phyloP scores from a whole-genome alignment of 2,113 vertebrate genomes.

The Sturnus vulgaris region DNA sequence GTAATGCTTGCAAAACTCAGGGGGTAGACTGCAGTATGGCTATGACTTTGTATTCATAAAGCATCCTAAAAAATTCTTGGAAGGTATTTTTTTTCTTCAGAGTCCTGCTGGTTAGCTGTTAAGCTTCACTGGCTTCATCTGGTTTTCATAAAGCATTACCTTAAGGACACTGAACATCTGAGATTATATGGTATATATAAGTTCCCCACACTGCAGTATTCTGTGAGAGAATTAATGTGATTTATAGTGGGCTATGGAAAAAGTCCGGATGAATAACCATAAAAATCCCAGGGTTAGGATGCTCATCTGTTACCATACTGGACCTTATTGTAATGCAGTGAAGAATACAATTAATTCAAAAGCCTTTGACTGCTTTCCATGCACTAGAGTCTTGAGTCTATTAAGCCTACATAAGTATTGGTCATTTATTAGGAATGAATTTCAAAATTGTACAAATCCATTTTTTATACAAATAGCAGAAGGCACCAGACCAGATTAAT shows the following conservation, averaged over 20 bases:
- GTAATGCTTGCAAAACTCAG: neutral
- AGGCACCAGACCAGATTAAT: conserved; percentile 44
- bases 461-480: conserved; percentile 55
- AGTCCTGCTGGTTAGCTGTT: neutral
- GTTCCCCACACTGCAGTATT: neutral
- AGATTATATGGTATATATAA: neutral
- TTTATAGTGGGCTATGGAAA: neutral
- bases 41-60: neutral
- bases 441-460: conserved; percentile 42
- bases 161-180: neutral
- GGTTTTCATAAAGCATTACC: neutral
- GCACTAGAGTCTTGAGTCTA: conserved; percentile 29
- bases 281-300: neutral
- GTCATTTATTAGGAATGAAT: conserved; percentile 61
- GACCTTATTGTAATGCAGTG: neutral
- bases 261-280: neutral
- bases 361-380: conserved; percentile 10
- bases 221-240: neutral
- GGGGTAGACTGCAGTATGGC: neutral
- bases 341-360: conserved; percentile 32
- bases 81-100: neutral
- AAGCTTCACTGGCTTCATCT: neutral
- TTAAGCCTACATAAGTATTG: conserved; percentile 57
- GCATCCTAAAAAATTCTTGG: neutral
- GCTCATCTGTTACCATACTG: neutral